A percentile compares a stretch with the other conserved stretches of the same genome.
These are phyloP conservation scores for Calidris pugnax DNA, from an alignment of 2,113 vertebrate genomes.

Conservation along the genomic window DNA sequence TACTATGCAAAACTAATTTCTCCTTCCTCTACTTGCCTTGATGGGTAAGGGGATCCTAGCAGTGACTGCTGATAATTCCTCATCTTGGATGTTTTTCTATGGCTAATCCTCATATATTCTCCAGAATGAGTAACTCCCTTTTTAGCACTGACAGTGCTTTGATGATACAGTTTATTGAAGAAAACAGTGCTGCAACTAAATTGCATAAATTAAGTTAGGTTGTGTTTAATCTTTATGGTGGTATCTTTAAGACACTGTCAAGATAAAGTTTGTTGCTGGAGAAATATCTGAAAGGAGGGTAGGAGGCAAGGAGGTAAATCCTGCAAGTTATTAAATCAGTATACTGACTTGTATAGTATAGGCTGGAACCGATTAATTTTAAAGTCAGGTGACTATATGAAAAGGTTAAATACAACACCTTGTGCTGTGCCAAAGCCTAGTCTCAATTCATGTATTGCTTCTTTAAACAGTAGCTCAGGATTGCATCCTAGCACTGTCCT, in stretches of 20 bases:
- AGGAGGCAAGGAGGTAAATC: not conserved
- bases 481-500: not conserved
- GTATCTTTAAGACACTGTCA: not conserved
- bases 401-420: not conserved
- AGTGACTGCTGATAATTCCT: not conserved
- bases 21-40: not conserved
- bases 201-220: not conserved
- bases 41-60: not conserved
- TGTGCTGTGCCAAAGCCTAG: not conserved
- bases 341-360: not conserved
- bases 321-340: not conserved
- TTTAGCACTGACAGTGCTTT: not conserved
- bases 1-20: not conserved
- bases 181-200: not conserved
- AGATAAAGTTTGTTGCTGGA: not conserved
- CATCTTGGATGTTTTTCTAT: not conserved
- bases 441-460: not conserved
- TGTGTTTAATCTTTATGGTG: not conserved
- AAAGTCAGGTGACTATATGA: not conserved
- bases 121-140: not conserved
- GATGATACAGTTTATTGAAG: not conserved
- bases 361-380: not conserved
- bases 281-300: not conserved
- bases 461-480: not conserved
- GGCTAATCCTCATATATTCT: not conserved